A percentile compares a stretch with the other conserved stretches of the same genome.
Evolutionary conservation across 37 sponge, comb jelly and placozoan species (phyloP).

Genomic region (Bolinopsis microptera): DNA sequence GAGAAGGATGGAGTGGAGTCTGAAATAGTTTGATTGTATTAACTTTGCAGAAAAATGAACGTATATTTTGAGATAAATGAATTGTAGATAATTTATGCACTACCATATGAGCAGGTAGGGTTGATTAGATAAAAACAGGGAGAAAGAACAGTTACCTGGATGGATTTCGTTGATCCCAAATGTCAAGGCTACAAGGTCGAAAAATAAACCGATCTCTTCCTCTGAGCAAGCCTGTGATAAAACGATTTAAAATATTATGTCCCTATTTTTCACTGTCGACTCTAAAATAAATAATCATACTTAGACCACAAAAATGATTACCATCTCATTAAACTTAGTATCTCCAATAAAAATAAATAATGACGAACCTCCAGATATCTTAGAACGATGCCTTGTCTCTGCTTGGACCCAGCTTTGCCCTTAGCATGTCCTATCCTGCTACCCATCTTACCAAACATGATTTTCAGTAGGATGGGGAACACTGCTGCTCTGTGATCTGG

Average conservation of each 20-base stretch:
- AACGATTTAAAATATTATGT: no score
- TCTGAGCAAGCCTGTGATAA: conserved; percentile 32
- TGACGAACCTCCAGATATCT: conserved; percentile 41
- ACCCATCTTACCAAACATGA: conserved; percentile 59
- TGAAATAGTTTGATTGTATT: neutral
- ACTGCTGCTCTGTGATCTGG: neutral
- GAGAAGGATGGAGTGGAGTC: neutral
- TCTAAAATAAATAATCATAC: no score
- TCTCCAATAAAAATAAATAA: neutral
- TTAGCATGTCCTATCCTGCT: conserved; percentile 56
- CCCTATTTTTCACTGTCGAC: no score
- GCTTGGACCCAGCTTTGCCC: conserved; percentile 52
- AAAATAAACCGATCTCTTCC: conserved; percentile 9
- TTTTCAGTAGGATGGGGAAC: neutral
- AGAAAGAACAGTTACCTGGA: neutral
- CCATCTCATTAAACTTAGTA: no score
- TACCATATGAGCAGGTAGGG: no score
- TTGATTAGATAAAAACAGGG: no score
- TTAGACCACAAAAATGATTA: no score
- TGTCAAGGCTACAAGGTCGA: neutral
- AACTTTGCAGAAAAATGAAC: no score
- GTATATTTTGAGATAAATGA: no score
- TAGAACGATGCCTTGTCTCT: conserved; percentile 44
- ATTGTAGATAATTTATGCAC: no score
- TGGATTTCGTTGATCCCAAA: neutral